Evolutionary conservation across 2,888 invertebrate species (phyloP), one percentile per base, ranked within the genome.

Genomic region (Himalopsyche kuldschensis): DNA sequence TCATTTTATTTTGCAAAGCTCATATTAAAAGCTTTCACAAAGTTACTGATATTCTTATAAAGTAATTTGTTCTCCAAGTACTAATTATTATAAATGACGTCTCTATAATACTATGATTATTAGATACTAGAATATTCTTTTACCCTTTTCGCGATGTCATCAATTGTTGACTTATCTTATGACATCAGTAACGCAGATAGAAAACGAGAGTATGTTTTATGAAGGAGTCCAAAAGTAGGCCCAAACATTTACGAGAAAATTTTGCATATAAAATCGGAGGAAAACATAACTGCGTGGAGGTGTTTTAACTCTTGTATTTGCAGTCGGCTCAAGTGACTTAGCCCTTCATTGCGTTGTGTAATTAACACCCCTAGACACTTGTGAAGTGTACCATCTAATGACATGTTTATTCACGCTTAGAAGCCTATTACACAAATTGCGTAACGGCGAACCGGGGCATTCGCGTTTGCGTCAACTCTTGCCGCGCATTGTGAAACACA

Each of bases 381-480:
- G 32, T 79, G 81, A 78, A 83, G 82, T 75, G 80, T 79, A 35
- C 79, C 76, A 78, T 55, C 83, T 84, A 86, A 86, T 86, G 86
- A 86, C 86, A 86, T 86, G 86, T 86, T 86, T 86, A 86, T 86
- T 83, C 84, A 31, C 75, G 82, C 79, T 79, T 75, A 82, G 83
- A 46, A 75, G 84, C 78, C 81, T 80, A 84, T 81, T 84, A 82
- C 80, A 82, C 84, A 79, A 84, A 82, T 82, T 84, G 69, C 76
- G 82, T 75, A 75, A 82, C 46, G 79, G 63, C 47, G 17, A 63
- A 75, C 81, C 77, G 79, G 32, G 47, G 35, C 79, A 20, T 77
- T 77, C 41, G 32, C 75, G 46, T 69, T 69, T 32, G 63, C 78
- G 79, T 82, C 79, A 82, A 82, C 63, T 27, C 63, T 78, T 47